phyloP scores from a whole-genome alignment of 2,888 invertebrate species.

The Megastigmus dorsalis region DNA sequence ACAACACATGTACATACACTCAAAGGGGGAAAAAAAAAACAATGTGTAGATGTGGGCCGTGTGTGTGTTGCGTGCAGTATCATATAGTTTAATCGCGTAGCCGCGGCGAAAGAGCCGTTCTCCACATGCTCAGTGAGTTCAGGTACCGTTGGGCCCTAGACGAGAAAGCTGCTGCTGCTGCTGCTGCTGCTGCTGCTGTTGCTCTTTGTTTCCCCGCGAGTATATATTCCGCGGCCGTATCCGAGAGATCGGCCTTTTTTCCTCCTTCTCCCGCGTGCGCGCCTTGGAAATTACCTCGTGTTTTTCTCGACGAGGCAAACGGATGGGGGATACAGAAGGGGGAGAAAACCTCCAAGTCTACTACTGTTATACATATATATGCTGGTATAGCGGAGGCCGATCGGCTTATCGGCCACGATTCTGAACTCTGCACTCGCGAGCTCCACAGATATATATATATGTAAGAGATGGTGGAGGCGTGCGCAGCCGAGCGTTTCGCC shows the following conservation, averaged over 20 bases:
- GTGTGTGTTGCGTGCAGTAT: too few species aligned
- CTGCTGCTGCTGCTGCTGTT: too few species aligned
- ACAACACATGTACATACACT: too few species aligned
- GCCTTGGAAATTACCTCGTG: constrained; percentile 8
- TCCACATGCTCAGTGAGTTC: background rate
- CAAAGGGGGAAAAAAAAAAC: too few species aligned
- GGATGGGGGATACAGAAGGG: background rate
- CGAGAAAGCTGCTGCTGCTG: background rate
- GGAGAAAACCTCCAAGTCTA: background rate
- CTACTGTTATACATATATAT: background rate
- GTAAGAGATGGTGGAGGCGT: background rate
- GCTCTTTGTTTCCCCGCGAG: constrained; percentile 6
- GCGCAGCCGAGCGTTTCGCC: too few species aligned
- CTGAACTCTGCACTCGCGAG: constrained; percentile 12
- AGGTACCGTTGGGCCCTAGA: background rate
- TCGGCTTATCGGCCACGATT: constrained; percentile 3
- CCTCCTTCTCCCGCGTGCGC: too few species aligned
- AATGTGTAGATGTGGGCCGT: background rate
- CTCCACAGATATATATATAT: too few species aligned
- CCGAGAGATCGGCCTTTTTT: too few species aligned
- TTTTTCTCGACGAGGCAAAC: background rate
- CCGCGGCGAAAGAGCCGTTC: background rate
- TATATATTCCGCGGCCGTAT: background rate
- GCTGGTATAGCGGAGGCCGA: background rate
- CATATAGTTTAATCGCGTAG: background rate